A percentile compares a stretch with the other conserved stretches of the same genome.
Evolutionary conservation across 2,113 vertebrate species (phyloP).

Genomic region (Oxygymnocypris stewartii): DNA sequence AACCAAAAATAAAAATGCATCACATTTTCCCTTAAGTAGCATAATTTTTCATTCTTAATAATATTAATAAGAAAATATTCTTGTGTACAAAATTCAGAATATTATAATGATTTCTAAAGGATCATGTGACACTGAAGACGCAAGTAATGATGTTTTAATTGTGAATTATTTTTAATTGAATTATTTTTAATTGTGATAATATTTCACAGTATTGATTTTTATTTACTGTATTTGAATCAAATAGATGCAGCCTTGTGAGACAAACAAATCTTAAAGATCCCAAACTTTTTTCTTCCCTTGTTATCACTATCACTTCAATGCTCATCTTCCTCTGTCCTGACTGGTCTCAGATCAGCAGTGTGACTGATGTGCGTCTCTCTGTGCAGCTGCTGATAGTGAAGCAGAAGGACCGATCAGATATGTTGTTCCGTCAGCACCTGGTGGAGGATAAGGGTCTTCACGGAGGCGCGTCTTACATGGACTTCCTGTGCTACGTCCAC

Average conservation of each 20-base stretch:
- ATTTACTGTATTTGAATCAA: not conserved
- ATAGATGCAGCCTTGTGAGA: not conserved
- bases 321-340: not conserved
- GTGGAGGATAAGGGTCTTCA: constrained; percentile 92
- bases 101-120: not conserved
- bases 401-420: constrained; percentile 87
- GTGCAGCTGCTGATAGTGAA: constrained; percentile 84
- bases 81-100: not conserved
- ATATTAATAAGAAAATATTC: too few species aligned
- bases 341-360: not conserved
- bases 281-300: too few species aligned
- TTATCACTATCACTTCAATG: too few species aligned
- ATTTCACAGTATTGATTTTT: not conserved
- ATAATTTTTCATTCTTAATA: too few species aligned
- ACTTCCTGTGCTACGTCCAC: constrained; percentile 92
- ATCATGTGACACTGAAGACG: not conserved
- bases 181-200: too few species aligned
- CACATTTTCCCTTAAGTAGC: too few species aligned
- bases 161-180: too few species aligned
- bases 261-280: too few species aligned
- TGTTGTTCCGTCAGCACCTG: constrained; percentile 87
- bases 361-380: not conserved
- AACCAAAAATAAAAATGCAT: too few species aligned
- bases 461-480: constrained; percentile 88
- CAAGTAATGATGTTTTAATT: not conserved